Evolutionary conservation across 2,113 vertebrate species (phyloP), one percentile per base, ranked within the genome.

Genomic region (Oreochromis aureus): DNA sequence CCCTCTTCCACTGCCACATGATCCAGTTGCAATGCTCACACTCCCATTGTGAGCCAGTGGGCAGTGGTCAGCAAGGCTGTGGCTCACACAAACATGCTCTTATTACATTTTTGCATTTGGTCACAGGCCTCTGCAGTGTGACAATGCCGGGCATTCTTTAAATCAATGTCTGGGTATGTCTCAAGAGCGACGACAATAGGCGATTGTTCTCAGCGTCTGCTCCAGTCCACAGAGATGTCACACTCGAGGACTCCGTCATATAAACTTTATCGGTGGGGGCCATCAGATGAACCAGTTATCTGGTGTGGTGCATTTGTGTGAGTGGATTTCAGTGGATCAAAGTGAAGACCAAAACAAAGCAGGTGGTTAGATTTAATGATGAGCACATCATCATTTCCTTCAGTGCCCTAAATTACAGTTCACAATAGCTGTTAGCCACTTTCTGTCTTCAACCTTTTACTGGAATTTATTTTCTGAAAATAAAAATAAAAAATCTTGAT

Each of bases 101-200:
- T 93, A 69, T 89, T 94, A 66, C 58, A 66, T 36, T 48, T 83
- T 54, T 66, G 80, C 82, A 56, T 82, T 76, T 85, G 84, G 89
- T 90, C 82, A 51, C 85, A 36, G 56, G 39, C 63, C 16, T 19
- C 69, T 34, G 82, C 86, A 10, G 1, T 2, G 81, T 16, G 63
- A 93, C 94, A 95, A 90, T 86, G 69, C 12, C n/a, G 15, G 71
- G 41, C 87, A 91, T 93, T 95, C 89, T 93, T 78, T 44, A 56
- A 34, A 66, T 82, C 2, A 6, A 32, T 44, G 91, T 89, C 86
- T 84, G 88, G n/a, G 53, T 53, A n/a, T 2, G 54, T 91, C 88
- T 90, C 56, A 8, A 83, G 84, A 61, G 44, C 19, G 8, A 79
- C 73, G 10, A 93, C 92, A 94, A 87, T 86, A 39, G n/a, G 8